Conservation (phyloP, 2,797 vertebrate genomes). For the Allochrocebus solatus region DNA sequence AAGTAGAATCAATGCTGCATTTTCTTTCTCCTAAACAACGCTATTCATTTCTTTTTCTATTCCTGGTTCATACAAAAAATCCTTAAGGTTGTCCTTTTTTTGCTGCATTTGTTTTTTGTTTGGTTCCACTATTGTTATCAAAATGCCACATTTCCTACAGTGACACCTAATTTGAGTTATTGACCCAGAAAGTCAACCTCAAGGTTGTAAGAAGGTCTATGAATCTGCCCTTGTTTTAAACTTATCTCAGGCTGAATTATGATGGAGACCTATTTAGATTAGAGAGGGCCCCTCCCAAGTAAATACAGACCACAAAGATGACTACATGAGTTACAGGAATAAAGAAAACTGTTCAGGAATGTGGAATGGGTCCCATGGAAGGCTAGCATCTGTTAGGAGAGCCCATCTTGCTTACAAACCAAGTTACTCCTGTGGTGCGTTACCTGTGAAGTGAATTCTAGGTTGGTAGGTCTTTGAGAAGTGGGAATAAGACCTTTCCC, state of each 20-base stretch:
- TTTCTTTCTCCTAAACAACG: neutral
- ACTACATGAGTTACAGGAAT: neutral
- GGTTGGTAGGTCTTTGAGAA: neutral
- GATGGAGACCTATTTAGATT: neutral
- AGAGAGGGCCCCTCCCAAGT: neutral
- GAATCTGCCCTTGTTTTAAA: neutral
- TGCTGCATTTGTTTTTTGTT: neutral
- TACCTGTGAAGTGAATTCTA: neutral
- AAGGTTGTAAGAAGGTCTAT: neutral
- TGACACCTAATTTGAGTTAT: neutral
- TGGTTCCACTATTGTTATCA: neutral
- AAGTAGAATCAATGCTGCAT: neutral
- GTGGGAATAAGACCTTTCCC: neutral
- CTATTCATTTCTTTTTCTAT: neutral
- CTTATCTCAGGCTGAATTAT: neutral
- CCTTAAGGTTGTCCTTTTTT: constrained; percentile 16
- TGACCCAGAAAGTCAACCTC: neutral
- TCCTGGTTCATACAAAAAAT: neutral
- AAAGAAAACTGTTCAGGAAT: neutral
- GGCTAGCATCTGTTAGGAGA: neutral
- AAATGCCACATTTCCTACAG: neutral
- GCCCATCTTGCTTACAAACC: neutral
- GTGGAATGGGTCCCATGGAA: neutral
- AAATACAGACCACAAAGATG: neutral
- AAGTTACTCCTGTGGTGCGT: neutral